A percentile compares a stretch with the other conserved stretches of the same genome.
Evolutionary conservation across 2,797 vertebrate genomes (phyloP).

Genomic region (Peromyscus eremicus): DNA sequence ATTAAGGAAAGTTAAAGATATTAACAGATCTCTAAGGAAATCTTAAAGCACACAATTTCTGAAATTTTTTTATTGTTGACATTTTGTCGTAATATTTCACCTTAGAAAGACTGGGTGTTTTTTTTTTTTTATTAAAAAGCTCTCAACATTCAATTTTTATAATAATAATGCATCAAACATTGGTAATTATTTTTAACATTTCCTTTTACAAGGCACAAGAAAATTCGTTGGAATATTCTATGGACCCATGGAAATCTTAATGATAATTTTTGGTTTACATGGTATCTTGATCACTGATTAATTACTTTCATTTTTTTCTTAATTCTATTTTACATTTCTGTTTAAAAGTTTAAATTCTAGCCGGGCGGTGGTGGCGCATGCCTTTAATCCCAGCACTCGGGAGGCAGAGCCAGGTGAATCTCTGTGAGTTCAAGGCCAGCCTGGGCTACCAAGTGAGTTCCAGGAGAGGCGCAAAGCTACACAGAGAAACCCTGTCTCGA

Average conservation of each 20-base stretch:
- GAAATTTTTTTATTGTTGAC: neutral
- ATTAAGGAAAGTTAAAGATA: neutral
- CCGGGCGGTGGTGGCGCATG: too few relatives aligned
- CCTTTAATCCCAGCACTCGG: too few relatives aligned
- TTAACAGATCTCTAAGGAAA: neutral
- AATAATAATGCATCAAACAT: constrained; percentile 11
- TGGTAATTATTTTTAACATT: constrained; percentile 37
- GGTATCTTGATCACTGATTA: neutral
- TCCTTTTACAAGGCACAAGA: neutral
- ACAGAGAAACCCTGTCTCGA: too few relatives aligned
- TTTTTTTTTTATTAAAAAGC: constrained; percentile 36
- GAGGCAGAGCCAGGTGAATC: too few relatives aligned
- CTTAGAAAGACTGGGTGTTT: neutral
- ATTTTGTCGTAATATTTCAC: constrained; percentile 32
- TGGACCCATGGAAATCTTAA: neutral
- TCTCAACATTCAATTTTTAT: neutral
- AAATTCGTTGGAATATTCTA: neutral
- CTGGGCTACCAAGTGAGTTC: too few relatives aligned
- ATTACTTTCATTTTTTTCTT: neutral
- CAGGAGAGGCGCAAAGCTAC: too few relatives aligned
- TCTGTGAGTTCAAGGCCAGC: too few relatives aligned
- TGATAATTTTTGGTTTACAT: neutral
- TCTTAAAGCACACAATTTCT: neutral
- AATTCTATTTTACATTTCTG: too few relatives aligned
- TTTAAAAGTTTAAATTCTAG: neutral